Conservation (phyloP, 2,797 vertebrate genomes). For the Tokudaia tokunoshimensis region DNA sequence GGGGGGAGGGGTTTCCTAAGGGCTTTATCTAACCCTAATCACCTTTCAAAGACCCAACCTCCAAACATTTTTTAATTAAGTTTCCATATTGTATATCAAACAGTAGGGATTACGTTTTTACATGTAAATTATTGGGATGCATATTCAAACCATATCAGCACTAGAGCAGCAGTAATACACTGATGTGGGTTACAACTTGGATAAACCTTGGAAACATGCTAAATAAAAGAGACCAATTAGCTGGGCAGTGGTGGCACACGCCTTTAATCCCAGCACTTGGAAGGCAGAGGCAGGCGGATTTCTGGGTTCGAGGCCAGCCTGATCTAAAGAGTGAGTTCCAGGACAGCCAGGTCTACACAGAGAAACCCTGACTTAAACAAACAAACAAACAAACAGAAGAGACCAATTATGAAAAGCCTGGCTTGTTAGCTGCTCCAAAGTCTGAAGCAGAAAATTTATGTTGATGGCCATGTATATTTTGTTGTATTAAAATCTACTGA, state of each 20-base stretch:
- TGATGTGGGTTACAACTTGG: not conserved
- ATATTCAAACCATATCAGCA: not conserved
- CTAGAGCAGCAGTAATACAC: not conserved
- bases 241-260: too few species aligned
- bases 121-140: not conserved
- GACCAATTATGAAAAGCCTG: not conserved
- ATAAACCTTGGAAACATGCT: not conserved
- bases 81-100: not conserved
- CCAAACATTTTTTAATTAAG: not conserved
- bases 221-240: not conserved
- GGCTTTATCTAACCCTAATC: not conserved
- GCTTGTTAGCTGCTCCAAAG: not conserved
- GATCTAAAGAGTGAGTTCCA: too few species aligned
- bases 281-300: too few species aligned
- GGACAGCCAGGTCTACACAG: too few species aligned
- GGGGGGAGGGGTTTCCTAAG: not conserved
- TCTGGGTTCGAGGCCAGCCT: too few species aligned
- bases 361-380: too few species aligned
- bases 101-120: not conserved
- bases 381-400: not conserved
- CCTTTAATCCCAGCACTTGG: too few species aligned
- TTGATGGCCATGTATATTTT: not conserved
- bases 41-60: not conserved
- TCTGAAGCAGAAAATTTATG: not conserved
- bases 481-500: not conserved